Base-by-base conservation (phyloP, 2,797 vertebrate species). In the Poecilia wingei region DNA sequence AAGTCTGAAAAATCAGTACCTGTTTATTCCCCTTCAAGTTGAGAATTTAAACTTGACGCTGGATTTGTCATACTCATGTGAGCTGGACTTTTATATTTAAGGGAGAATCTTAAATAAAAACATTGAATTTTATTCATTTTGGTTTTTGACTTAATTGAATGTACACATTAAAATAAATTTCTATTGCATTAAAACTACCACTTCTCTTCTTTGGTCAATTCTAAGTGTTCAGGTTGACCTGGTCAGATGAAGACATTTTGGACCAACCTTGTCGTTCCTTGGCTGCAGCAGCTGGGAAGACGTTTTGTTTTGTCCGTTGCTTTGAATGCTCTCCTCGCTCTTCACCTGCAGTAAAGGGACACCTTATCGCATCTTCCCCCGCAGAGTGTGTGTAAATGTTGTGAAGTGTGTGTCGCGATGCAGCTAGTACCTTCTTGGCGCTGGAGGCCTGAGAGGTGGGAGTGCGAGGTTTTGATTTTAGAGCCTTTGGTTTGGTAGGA, bases 351-450 rank as follows among this genome's bases (percentile, higher is more conserved):
- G n/a, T 28, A 80, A 72, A 79, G 64, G 46, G 57, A 76, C 36
- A 25, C n/a, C 25, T 20, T 3, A 7, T 43, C 3, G 4, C 1
- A 43, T 1, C 31, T 31, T 13, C 14, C 28, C 16, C 16, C n/a
- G 31, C 9, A 25, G 46, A 3, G 36, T n/a, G 68, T 3, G 41
- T 16, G 41, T 6, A 41, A 22, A 68, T 25, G 69, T 28, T 25
- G 47, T 14, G 47, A 36, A 25, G 10, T 6, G 46, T 13, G 31
- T 47, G 57, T 28, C 1, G 6, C 12, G 2, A 31, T 2, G 66
- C 47, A 6, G 22, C 5, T 33, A 2, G 28, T 82, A 96, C 96
- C 95, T 95, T 96, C 79, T 96, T 96, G 53, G 93, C 86, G 0
- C 76, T 70, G 8, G 89, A 91, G 1, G 81, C 74, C 0, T 90